phyloP scores from a whole-genome alignment of 2,888 invertebrate genomes.

The Agelastica alni region DNA sequence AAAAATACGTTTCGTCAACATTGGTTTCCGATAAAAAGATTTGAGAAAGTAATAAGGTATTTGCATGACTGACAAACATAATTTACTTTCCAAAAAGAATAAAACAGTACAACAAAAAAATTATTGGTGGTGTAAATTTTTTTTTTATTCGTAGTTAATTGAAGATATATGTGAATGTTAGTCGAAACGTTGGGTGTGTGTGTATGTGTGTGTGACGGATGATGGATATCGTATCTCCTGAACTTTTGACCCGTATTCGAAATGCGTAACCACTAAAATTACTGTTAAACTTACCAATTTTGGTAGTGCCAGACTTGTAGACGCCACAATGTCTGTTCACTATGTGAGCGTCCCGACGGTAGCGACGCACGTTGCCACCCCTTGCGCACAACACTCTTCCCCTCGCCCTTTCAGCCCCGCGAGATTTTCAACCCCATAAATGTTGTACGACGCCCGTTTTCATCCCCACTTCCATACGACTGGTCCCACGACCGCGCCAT shows the following conservation, averaged over 20 bases:
- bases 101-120: too few species aligned
- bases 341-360: slow-evolving; percentile 64
- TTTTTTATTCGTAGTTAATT: too few species aligned
- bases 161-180: too few species aligned
- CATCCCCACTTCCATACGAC: slow-evolving; percentile 4
- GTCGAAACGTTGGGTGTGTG: background rate
- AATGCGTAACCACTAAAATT: slow-evolving; percentile 35
- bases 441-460: slow-evolving; percentile 14
- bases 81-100: too few species aligned
- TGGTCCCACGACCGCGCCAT: slow-evolving; percentile 42
- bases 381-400: slow-evolving; percentile 44
- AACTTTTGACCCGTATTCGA: slow-evolving; percentile 21
- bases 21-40: too few species aligned
- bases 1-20: too few species aligned
- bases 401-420: slow-evolving; percentile 42
- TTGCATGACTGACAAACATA: too few species aligned
- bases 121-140: too few species aligned
- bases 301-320: slow-evolving; percentile 52
- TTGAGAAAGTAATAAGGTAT: too few species aligned
- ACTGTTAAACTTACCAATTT: slow-evolving; percentile 46
- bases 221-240: background rate
- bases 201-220: too few species aligned
- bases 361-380: slow-evolving; percentile 62
- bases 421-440: slow-evolving; percentile 31
- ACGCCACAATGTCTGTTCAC: slow-evolving; percentile 59